Evolutionary conservation across 2,113 vertebrate genomes (phyloP), one percentile per base, ranked within the genome.

Genomic region (Athene cunicularia): DNA sequence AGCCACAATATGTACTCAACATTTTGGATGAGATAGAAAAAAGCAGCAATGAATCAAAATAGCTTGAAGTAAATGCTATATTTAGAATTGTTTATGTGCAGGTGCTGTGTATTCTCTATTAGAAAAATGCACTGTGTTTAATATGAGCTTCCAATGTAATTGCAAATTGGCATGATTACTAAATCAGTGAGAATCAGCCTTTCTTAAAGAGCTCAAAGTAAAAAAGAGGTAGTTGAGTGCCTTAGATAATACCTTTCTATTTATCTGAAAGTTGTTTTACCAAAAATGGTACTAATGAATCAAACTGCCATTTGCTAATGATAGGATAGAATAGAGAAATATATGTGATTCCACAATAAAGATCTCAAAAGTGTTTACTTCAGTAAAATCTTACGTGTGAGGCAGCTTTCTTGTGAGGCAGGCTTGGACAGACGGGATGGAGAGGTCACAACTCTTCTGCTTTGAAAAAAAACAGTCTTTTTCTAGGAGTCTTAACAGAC

Each of bases 251-350:
- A 50, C 30, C 26, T 19, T 2, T 6, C 4, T 56, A 12, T 86
- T 79, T 68, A n/a, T 15, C 9, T 28, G 13, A 37, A 86, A 75
- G 12, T 30, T 80, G 10, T 35, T 63, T 45, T 80, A 50, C 50
- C 0, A 0, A 49, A 0, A 37, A 17, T 1, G 2, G 18, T 50
- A 35, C 21, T 12, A n/a, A 2, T 75, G 9, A 56, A 43, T 43
- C 32, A 33, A 63, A 68, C 9, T 83, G 55, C 20, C 50, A 59
- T 3, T 37, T 58, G 6, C 30, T 71, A 59, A 41, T 41, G 50
- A 9, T 47, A 4, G 14, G 16, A 52, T 82, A 53, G 45, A 68
- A 43, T 3, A 47, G 60, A 58, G 16, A 37, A 63, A 30, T 12
- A 32, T 12, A 35, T 33, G 32, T 75, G 50, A 14, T 39, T 71